phyloP scores from a whole-genome alignment of 1,140 invertebrate species.

The Parasteatoda tepidariorum region DNA sequence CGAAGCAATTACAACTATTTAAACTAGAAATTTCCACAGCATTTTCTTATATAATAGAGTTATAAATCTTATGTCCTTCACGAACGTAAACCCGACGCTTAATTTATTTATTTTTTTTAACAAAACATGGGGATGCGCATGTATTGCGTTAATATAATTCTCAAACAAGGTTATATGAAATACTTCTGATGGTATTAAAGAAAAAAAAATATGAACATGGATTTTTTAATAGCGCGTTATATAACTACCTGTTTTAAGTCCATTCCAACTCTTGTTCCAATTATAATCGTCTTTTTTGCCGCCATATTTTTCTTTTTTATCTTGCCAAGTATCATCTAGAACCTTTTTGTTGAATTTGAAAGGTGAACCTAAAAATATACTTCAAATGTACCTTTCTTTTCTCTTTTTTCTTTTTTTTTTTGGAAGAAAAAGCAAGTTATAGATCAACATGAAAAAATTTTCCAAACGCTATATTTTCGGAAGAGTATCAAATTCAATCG shows the following conservation, averaged over 20 bases:
- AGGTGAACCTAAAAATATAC: not conserved
- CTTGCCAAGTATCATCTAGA: slow-evolving; percentile 10
- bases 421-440: no score
- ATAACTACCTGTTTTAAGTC: not conserved
- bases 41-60: no score
- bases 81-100: no score
- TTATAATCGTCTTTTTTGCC: not conserved
- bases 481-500: no score
- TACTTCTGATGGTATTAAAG: not conserved
- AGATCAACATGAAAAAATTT: no score
- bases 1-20: no score
- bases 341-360: slow-evolving; percentile 16
- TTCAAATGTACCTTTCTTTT: not conserved
- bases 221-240: not conserved
- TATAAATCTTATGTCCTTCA: no score
- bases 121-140: not conserved
- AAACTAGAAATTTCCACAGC: no score
- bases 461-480: no score
- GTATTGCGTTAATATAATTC: not conserved
- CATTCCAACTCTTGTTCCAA: not conserved
- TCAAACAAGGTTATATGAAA: not conserved
- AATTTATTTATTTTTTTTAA: not conserved
- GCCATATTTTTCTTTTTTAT: slow-evolving; percentile 5
- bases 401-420: no score
- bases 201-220: no score